Conservation (phyloP, 2,113 vertebrate genomes). For the Elephas maximus region DNA sequence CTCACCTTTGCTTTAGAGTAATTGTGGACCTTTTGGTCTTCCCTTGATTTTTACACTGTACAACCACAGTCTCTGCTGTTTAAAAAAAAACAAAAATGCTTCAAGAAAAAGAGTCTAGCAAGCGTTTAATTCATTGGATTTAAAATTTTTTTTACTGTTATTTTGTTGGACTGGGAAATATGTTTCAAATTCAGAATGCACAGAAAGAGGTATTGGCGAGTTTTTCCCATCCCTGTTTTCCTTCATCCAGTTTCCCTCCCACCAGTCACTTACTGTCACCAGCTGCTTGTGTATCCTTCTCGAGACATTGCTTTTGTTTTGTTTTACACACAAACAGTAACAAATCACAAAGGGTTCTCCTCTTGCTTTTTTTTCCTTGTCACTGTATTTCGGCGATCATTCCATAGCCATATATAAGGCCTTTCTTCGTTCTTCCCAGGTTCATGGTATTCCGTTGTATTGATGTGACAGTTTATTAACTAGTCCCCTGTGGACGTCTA, state of each 20-base stretch:
- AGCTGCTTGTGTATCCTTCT: neutral
- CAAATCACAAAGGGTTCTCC: neutral
- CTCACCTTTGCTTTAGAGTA: too few species aligned
- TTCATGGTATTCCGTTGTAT: fast-evolving
- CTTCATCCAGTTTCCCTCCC: too few species aligned
- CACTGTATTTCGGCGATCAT: fast-evolving
- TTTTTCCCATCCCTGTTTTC: neutral
- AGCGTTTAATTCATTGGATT: neutral
- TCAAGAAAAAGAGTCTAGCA: neutral
- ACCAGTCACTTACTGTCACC: neutral
- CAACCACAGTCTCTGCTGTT: neutral
- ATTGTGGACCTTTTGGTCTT: too few species aligned
- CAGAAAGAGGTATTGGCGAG: neutral
- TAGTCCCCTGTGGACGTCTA: neutral
- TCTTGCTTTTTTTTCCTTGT: neutral
- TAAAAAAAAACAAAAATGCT: neutral
- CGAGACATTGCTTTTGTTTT: neutral
- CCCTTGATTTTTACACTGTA: neutral
- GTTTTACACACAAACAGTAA: neutral
- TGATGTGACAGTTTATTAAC: neutral
- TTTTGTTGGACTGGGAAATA: neutral
- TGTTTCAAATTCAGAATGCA: neutral
- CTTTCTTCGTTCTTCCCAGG: fast-evolving
- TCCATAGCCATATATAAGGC: fast-evolving
- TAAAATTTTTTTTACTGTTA: neutral